Base-by-base conservation (phyloP, 2,888 invertebrate species). In the Acrocera orbiculus region DNA sequence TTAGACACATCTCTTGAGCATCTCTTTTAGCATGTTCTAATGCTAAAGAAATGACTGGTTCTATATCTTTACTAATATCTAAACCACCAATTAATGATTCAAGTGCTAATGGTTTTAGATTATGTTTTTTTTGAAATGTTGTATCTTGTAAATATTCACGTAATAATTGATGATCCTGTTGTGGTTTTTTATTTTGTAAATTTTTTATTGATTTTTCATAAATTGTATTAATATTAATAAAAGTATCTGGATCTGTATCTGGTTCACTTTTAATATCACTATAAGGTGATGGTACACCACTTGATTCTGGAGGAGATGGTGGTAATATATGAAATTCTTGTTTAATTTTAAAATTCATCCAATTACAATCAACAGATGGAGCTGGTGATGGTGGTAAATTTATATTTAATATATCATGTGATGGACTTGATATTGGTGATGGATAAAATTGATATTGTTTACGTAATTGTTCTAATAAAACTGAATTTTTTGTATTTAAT, bases 11-110 rank as follows among this genome's bases (percentile, higher is more conserved):
- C 52, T 71, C 78, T 56, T 80, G 79, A 32, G 86, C 81, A 54
- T 87, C 87, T 51, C 80, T 74, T 48, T 78, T 76, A 44, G 83
- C 75, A 56, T 87, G 81, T 53, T 86, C 82, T 47, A 87, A 79
- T 17, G 86, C 86, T 62, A 86, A 66, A 40, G 77, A 80, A 33
- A 85, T 66, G 22, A 85, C 81, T 11, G 80, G 78, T 54, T 83
- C 85, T 44, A 85, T 80, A 47, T 77, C 77, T 46, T 78, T 79
- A 32, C 77, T 69, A 32, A 71, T 72, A 39, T 65, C 68, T 44
- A 58, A 46, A 30, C 54, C 56, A 32, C 57, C 62, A 10, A 66
- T 66, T 43, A 78, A 62, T 46, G 70, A 69, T 49, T 71, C 64
- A 50, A 73, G 64, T 40, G 82, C 80, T 48, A 86, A 65, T 1